Percentiles rank a stretch among this genome's conserved stretches.
phyloP scores from a whole-genome alignment of 2,888 invertebrate species.

The Philhelius pedissequus region DNA sequence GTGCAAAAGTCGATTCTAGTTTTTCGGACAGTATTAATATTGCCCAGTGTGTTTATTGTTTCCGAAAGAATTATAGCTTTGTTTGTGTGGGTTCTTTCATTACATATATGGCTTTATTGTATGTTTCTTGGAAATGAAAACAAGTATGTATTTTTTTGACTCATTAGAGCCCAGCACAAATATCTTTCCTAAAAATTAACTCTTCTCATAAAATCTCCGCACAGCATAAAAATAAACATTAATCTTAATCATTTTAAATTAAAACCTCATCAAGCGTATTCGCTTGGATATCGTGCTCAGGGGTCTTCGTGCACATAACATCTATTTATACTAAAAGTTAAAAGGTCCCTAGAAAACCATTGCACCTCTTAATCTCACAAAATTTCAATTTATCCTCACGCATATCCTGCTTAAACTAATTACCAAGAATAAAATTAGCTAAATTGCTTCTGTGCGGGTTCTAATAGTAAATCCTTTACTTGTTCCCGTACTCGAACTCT shows the following conservation, averaged over 20 bases:
- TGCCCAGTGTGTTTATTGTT: no score
- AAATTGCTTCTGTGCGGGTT: constrained; percentile 57
- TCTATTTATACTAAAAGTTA: background rate
- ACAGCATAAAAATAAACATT: background rate
- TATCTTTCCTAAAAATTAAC: background rate
- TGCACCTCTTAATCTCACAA: constrained; percentile 29
- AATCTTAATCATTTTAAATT: constrained; percentile 11
- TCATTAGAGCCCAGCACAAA: no score
- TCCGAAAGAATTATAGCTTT: no score
- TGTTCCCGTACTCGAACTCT: background rate
- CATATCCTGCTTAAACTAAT: constrained; percentile 62
- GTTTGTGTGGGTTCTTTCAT: no score
- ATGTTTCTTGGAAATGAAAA: no score
- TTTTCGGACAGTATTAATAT: no score
- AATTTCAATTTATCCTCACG: constrained; percentile 57
- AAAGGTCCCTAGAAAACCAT: constrained; percentile 4
- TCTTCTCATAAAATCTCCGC: background rate
- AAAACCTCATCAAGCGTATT: constrained; percentile 12
- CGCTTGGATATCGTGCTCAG: background rate
- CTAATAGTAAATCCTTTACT: constrained; percentile 19
- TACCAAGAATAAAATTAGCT: constrained; percentile 59
- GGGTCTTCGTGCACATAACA: background rate
- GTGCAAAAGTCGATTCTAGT: no score
- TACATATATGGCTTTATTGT: no score
- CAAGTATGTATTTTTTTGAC: no score